Base-by-base conservation (phyloP, 2,113 vertebrate genomes). In the Empidonax traillii region DNA sequence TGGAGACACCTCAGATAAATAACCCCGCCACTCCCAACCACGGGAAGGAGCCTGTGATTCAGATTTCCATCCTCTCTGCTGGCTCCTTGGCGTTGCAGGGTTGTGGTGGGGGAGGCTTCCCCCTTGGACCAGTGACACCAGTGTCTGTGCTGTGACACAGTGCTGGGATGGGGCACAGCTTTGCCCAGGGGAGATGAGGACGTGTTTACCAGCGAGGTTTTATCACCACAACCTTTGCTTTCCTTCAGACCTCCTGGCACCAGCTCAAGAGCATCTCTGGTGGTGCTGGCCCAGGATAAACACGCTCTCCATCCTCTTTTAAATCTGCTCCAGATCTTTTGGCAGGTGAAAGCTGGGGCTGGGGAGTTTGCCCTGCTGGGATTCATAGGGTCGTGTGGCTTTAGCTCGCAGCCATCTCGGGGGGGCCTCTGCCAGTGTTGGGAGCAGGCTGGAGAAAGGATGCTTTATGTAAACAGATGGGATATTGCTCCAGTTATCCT, bases 331-430 rank as follows among this genome's bases (percentile, higher is more conserved):
- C 15, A 35, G 82, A 72, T 47, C 56, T 71, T 69, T 33, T 71
- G 73, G 61, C 69, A 87, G 47, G 43, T 81, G 13, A 61, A 65
- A 65, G 52, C 67, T 86, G 51, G 19, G n/a, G 37, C 41, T 23
- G 55, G 46, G 41, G 66, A 66, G n/a, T 92, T 31, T 77, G 9
- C 51, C 20, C 85, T 72, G 69, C 66, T 22, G 10, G 74, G 61
- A 72, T 46, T 66, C 35, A 5, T 58, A 15, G 0, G 0, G 19
- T 44, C 66, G 63, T 0, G 0, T 19, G 28, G 41, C 61, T 91
- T 74, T 13, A 87, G 62, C 66, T 52, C 35, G 35, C 78, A 90
- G 66, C 30, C 53, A 31, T 37, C 66, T 56, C 39, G 1, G 53
- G 72, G 53, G 72, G 53, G 53, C 28, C n/a, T 58, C n/a, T 22